Evolutionary conservation across 2,113 vertebrate genomes (phyloP).

Genomic region (Melanocharis versteri): DNA sequence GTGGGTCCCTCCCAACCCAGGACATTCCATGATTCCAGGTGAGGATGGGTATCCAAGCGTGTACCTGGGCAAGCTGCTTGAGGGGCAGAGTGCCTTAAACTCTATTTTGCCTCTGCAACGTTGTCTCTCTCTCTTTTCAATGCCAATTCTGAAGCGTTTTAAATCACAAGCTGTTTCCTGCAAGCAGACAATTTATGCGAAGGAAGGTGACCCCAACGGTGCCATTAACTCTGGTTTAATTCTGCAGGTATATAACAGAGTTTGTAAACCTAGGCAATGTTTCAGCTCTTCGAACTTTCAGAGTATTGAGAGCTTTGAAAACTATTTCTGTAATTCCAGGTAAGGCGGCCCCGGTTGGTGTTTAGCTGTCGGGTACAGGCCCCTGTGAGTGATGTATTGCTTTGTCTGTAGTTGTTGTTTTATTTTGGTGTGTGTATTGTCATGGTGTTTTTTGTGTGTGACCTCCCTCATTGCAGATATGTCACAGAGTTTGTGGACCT

Average conservation of each 20-base stretch:
- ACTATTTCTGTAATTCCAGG: slow-evolving; percentile 99
- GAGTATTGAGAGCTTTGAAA: slow-evolving; percentile 99
- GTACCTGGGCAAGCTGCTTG: neutral
- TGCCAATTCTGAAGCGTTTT: neutral
- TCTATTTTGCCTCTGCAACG: neutral
- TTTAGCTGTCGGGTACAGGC: slow-evolving; percentile 91
- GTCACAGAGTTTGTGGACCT: slow-evolving; percentile 99
- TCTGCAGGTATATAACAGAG: slow-evolving; percentile 99
- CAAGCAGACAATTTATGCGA: neutral
- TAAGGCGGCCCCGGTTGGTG: slow-evolving; percentile 92
- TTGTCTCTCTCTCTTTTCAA: neutral
- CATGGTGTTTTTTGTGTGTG: slow-evolving; percentile 95
- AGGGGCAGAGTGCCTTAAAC: neutral
- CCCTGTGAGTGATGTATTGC: slow-evolving; percentile 87
- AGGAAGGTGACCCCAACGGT: slow-evolving; percentile 49
- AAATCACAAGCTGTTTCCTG: neutral
- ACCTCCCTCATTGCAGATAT: slow-evolving; percentile 99
- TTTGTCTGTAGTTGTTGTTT: slow-evolving; percentile 85
- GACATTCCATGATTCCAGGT: neutral
- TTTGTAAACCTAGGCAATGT: slow-evolving; percentile 99
- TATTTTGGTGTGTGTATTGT: slow-evolving; percentile 85
- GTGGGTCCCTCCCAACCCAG: neutral
- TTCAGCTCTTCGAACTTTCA: slow-evolving; percentile 99
- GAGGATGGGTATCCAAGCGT: accelerated
- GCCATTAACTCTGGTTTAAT: slow-evolving; percentile 96